A percentile compares a stretch with the other conserved stretches of the same genome.
phyloP scores from a whole-genome alignment of 2,113 vertebrate genomes.

The Caranx melampygus region DNA sequence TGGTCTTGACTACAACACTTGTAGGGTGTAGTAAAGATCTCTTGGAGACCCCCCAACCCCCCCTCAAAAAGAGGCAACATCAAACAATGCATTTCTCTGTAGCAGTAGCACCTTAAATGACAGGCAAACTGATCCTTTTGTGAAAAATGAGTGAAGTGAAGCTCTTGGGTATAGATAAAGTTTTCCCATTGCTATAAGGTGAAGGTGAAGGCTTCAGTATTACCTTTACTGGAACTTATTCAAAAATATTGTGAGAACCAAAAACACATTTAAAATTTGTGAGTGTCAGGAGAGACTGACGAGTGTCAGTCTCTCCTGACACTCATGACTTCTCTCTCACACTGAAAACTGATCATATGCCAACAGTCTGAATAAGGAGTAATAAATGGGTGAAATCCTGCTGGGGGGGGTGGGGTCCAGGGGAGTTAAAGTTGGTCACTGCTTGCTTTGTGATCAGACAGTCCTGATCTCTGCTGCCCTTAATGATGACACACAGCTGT shows the following conservation, averaged over 20 bases:
- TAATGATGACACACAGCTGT: background rate
- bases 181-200: too few relatives aligned
- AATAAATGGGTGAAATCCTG: background rate
- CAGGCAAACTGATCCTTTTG: too few relatives aligned
- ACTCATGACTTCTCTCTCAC: background rate
- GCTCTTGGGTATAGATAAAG: too few relatives aligned
- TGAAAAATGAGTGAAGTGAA: too few relatives aligned
- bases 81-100: too few relatives aligned
- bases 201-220: background rate
- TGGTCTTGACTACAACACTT: too few relatives aligned
- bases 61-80: too few relatives aligned
- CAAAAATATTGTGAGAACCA: background rate
- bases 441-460: background rate
- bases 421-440: background rate
- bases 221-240: background rate
- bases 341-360: background rate
- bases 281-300: background rate
- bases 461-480: background rate
- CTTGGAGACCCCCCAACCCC: too few relatives aligned
- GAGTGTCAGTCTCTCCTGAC: background rate
- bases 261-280: background rate
- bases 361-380: background rate
- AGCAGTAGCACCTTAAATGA: too few relatives aligned
- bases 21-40: too few relatives aligned
- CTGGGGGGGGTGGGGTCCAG: background rate